phyloP scores from a whole-genome alignment of 2,113 vertebrate species.

The Hyla sarda region DNA sequence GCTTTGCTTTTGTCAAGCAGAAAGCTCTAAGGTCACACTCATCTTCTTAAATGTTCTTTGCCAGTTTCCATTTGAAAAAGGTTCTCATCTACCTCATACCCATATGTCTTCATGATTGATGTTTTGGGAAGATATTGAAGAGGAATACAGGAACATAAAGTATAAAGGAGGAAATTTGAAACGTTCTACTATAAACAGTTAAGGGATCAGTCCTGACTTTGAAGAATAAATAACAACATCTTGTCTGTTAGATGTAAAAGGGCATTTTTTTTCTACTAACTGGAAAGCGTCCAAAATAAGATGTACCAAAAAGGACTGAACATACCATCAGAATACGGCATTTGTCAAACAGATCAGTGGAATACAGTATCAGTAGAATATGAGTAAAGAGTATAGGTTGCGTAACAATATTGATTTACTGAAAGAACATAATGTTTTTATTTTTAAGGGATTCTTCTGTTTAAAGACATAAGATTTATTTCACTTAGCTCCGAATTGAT shows the following conservation, averaged over 20 bases:
- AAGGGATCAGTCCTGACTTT: neutral
- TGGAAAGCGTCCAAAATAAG: neutral
- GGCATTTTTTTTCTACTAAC: neutral
- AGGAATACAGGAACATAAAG: conserved; percentile 38
- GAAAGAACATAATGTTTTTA: neutral
- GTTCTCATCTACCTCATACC: conserved; percentile 44
- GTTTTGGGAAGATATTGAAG: conserved; percentile 16
- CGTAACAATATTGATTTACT: neutral
- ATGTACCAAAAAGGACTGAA: neutral
- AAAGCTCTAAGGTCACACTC: conserved; percentile 40
- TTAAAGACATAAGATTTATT: neutral
- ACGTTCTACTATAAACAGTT: neutral
- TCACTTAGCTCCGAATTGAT: neutral
- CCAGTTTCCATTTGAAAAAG: conserved; percentile 49
- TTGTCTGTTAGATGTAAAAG: conserved; percentile 1
- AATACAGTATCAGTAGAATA: neutral
- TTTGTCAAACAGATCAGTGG: neutral
- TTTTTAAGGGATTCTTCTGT: neutral
- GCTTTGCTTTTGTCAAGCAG: conserved; percentile 29
- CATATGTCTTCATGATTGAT: conserved; percentile 56
- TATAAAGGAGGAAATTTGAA: conserved; percentile 13
- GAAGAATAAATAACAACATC: conserved; percentile 8
- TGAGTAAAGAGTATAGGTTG: neutral
- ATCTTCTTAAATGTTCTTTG: conserved; percentile 53
- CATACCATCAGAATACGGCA: neutral